A percentile compares a stretch with the other conserved stretches of the same genome.
Evolutionary conservation across 2,113 vertebrate genomes (phyloP).

Genomic region (Zosterops borbonicus): DNA sequence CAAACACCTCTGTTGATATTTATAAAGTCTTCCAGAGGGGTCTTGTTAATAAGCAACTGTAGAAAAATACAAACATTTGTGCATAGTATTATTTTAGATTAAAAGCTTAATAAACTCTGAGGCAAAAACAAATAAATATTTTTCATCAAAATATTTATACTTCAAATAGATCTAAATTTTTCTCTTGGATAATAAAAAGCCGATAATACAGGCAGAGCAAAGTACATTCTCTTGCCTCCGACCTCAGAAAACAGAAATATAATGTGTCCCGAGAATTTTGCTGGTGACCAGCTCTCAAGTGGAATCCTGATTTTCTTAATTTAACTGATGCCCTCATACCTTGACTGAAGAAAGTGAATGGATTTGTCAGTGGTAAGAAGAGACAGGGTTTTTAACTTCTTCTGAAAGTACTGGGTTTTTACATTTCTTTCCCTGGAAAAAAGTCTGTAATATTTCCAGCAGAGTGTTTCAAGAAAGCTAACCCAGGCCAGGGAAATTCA

Average conservation of each 20-base stretch:
- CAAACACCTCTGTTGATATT: neutral
- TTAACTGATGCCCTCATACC: neutral
- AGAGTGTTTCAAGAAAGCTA: neutral
- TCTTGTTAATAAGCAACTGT: neutral
- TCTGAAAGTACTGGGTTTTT: neutral
- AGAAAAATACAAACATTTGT: neutral
- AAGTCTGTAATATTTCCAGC: neutral
- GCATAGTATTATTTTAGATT: neutral
- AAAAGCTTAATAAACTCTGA: neutral
- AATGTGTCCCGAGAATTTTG: neutral
- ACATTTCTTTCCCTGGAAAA: neutral
- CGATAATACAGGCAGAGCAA: neutral
- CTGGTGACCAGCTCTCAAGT: fast-evolving
- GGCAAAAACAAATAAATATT: neutral
- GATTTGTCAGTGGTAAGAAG: neutral
- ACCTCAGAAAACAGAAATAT: fast-evolving
- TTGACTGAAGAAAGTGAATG: neutral
- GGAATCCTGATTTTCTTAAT: neutral
- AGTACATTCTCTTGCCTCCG: neutral
- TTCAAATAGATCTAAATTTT: neutral
- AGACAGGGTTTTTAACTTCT: fast-evolving
- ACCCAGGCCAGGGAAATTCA: neutral
- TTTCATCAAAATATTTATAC: neutral
- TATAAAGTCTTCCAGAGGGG: neutral
- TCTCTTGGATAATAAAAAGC: neutral